Evolutionary conservation across 2,113 vertebrate genomes (phyloP), one percentile per base, ranked within the genome.

Genomic region (Vireo altiloquus): DNA sequence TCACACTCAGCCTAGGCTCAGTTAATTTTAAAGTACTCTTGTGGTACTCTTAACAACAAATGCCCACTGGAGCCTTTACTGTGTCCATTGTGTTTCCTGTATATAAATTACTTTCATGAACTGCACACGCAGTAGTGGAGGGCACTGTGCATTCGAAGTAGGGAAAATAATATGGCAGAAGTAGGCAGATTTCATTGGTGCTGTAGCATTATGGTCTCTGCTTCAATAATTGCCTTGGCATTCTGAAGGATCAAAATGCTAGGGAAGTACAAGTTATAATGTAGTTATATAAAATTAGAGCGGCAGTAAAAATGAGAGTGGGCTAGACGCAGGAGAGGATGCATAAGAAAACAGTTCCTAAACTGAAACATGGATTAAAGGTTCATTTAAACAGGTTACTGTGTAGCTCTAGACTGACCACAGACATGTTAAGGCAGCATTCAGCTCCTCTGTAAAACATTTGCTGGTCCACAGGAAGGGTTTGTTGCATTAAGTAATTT

Each of bases 401-500:
- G 50, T 75, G 83, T 85, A 89, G 78, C 84, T 92, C 69, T 85
- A 94, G 89, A 86, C 89, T 96, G 94, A 94, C 96, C 96, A 96
- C 96, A 96, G 80, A 69, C 89, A 87, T 91, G 94, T 94, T 96
- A 91, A 96, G 93, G 95, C 95, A 94, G 82, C 84, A 31, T 95
- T 95, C 95, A 94, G 72, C 68, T 96, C 87, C 82, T 96, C 96
- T 96, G 89, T 96, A 95, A 97, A 96, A 96, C 95, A 96, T 97
- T 57, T 72, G 88, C 96, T 96, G 97, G 96, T 96, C 96, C 96
- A 96, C 98, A 98, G 98, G 98, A 98, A 98, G 98, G 96, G 95
- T 97, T 97, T 95, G 97, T 96, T 96, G 97, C 96, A 93, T 97
- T 98, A 98, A 98, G 97, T 98, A 98, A 98, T 98, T 98, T 98